Base-by-base conservation (phyloP, 2,888 invertebrate genomes). In the Acrocyrtus sp. region DNA sequence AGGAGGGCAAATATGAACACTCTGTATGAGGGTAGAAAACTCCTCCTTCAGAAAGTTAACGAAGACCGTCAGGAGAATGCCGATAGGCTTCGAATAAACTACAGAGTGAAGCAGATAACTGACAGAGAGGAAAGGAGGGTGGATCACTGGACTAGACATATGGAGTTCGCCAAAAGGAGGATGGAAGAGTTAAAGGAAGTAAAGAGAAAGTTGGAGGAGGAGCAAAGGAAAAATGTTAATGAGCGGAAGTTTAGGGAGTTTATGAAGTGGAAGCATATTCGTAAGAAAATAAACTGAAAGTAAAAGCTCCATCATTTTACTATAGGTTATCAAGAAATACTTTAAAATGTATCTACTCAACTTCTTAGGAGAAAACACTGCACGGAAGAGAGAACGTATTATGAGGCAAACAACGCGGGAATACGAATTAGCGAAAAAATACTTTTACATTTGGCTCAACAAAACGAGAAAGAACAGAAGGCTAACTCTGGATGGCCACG, bases 261-360 rank as follows among this genome's bases (percentile, higher is more conserved):
- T n/a, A 17, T 5, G 10, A 39, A 8, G 22, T 67, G 67, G 67
- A 6, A 21, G 15, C 29, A 67, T 51, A 15, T 67, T 29, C 53
- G 66, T 58, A 57, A 67, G 65, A n/a, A n/a, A n/a, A n/a, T n/a
- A n/a, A n/a, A n/a, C n/a, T n/a, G n/a, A n/a, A n/a, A n/a, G n/a
- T n/a, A n/a, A n/a, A n/a, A n/a, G n/a, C n/a, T n/a, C n/a, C n/a
- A n/a, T n/a, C n/a, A n/a, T n/a, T n/a, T n/a, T n/a, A n/a, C n/a
- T n/a, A n/a, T n/a, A n/a, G n/a, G n/a, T n/a, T n/a, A n/a, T n/a
- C n/a, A n/a, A n/a, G n/a, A n/a, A n/a, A n/a, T n/a, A n/a, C n/a
- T n/a, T n/a, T n/a, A n/a, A n/a, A n/a, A n/a, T n/a, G n/a, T n/a
- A n/a, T n/a, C n/a, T n/a, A n/a, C n/a, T n/a, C n/a, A n/a, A n/a